Evolutionary conservation across 2,888 invertebrate genomes (phyloP).

Genomic region (Drosophila neonasuta): DNA sequence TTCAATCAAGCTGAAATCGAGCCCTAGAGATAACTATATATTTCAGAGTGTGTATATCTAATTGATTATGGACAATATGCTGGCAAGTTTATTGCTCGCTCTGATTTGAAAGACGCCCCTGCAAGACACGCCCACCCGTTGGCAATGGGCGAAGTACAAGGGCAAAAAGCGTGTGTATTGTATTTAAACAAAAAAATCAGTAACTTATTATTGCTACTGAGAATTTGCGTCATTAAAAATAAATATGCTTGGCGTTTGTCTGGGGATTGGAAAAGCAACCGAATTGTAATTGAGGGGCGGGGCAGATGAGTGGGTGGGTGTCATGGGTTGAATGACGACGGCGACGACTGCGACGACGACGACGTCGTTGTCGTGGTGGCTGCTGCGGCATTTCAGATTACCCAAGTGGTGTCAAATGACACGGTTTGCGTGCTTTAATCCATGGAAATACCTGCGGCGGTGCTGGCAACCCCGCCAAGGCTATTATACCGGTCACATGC

Average conservation of each 20-base stretch:
- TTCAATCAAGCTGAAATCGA: slow-evolving; percentile 13
- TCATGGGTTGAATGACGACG: neutral
- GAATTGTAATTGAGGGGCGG: slow-evolving; percentile 37
- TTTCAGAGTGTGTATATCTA: slow-evolving; percentile 11
- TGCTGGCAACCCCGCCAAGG: slow-evolving; percentile 56
- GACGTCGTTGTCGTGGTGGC: slow-evolving; percentile 50
- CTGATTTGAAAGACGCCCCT: slow-evolving; percentile 21
- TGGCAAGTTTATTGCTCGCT: slow-evolving; percentile 13
- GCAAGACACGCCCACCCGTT: slow-evolving; percentile 22
- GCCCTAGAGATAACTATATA: neutral
- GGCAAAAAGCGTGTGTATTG: slow-evolving; percentile 39
- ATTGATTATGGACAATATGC: slow-evolving; percentile 40
- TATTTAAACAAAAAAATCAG: slow-evolving; percentile 56
- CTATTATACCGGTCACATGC: slow-evolving; percentile 77
- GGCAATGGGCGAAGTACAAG: slow-evolving; percentile 16
- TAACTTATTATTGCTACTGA: slow-evolving; percentile 65
- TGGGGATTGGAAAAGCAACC: slow-evolving; percentile 14
- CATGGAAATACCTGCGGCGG: slow-evolving; percentile 76
- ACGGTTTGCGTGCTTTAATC: slow-evolving; percentile 78
- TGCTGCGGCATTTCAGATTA: slow-evolving; percentile 76
- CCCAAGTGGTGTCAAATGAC: slow-evolving; percentile 80
- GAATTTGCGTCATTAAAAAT: slow-evolving; percentile 74
- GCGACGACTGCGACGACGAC: slow-evolving; percentile 15
- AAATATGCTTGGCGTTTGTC: slow-evolving; percentile 67
- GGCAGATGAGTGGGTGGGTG: slow-evolving; percentile 6